phyloP scores from a whole-genome alignment of 2,888 invertebrate genomes.

The Pheosia gnoma region DNA sequence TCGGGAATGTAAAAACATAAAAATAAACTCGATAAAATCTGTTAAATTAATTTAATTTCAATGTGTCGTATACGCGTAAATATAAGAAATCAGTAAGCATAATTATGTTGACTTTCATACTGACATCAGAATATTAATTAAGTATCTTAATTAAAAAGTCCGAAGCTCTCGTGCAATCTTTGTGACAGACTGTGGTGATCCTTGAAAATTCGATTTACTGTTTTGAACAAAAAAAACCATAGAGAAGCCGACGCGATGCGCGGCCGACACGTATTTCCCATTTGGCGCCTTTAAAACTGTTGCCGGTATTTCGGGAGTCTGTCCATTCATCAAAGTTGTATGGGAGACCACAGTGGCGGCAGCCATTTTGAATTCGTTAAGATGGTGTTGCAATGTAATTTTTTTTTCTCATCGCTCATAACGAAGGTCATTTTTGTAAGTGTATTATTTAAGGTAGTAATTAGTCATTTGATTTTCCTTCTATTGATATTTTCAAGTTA shows the following conservation, averaged over 20 bases:
- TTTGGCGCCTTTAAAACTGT: conserved; percentile 32
- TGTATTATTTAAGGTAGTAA: too few species aligned
- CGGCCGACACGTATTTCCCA: conserved; percentile 41
- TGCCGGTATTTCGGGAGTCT: conserved; percentile 25
- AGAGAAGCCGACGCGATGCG: conserved; percentile 12
- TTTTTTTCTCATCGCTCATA: too few species aligned
- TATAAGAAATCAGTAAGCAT: too few species aligned
- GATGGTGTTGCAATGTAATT: conserved; percentile 8
- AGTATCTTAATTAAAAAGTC: not conserved
- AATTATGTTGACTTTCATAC: too few species aligned
- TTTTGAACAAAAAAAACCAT: conserved; percentile 19
- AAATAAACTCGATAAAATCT: too few species aligned
- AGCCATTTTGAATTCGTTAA: conserved; percentile 30
- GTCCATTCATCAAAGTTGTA: conserved; percentile 39
- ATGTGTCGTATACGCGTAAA: too few species aligned
- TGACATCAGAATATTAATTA: too few species aligned
- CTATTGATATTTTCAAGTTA: too few species aligned
- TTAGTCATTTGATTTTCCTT: too few species aligned
- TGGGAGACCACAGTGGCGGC: conserved; percentile 26
- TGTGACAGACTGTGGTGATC: conserved; percentile 1
- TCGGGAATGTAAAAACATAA: too few species aligned
- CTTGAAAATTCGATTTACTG: conserved; percentile 23
- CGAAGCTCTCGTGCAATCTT: not conserved
- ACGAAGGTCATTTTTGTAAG: too few species aligned
- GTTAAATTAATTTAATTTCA: too few species aligned